Base-by-base conservation (phyloP, 2,888 invertebrate genomes). In the Cheilosia pagana region DNA sequence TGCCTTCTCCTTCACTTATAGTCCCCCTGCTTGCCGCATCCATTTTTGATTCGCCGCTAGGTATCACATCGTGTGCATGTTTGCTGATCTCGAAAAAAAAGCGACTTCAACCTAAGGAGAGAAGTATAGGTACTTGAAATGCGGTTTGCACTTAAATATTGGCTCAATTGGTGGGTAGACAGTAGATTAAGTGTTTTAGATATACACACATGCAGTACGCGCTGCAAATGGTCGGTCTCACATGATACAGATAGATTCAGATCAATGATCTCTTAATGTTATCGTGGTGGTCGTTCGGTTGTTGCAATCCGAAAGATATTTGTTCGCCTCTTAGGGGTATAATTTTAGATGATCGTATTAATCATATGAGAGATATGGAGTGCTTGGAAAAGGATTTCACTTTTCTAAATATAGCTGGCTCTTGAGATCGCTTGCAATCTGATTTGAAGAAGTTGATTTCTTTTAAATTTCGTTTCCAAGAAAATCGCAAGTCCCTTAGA, bases 111-210 rank as follows among this genome's bases (percentile, higher is more conserved):
- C 53, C 68, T 63, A 41, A 62, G 28, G 31, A 55, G 50, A 67
- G 14, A 28, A 12, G 23, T 48, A 70, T 60, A 55, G 48, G 60
- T 71, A 79, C 74, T 79, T 31, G 43, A 72, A 85, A 76, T 79
- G 81, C 65, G 81, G 55, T 71, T 76, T 85, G 85, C 75, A 76
- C 70, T 85, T 81, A 76, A 67, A 79, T 85, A 81, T 85, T 76
- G 67, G 60, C 53, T 85, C 85, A 85, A 85, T 85, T 85, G 85
- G 81, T 76, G 81, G 81, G 81, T 68, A 85, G 85, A 85, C 85
- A 67, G 75, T 76, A 76, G 85, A 85, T 85, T 85, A 85, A 75
- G 70, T 85, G 71, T 71, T 65, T 85, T 43, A 75, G 79, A 85
- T 85, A 85, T 85, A 79, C 41, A 53, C 25, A 21, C 21, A 50